Conservation (phyloP, 2,113 vertebrate genomes). For the Gobius niger region DNA sequence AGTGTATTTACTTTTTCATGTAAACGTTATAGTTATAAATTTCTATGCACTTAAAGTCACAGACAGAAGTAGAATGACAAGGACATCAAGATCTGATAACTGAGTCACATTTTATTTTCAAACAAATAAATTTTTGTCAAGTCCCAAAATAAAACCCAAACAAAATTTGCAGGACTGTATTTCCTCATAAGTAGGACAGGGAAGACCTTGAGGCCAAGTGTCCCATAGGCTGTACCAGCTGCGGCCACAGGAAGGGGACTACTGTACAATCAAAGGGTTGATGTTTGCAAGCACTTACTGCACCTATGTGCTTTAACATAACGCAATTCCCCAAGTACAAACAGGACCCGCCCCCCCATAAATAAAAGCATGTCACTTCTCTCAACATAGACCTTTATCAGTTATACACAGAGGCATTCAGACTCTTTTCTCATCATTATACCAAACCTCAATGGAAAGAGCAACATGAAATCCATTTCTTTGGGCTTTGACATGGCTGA, state of each 20-base stretch:
- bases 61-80: constrained; percentile 49
- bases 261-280: constrained; percentile 82
- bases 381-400: constrained; percentile 72
- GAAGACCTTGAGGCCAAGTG: constrained; percentile 72
- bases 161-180: constrained; percentile 73
- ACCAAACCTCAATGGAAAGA: constrained; percentile 72
- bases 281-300: constrained; percentile 82
- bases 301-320: constrained; percentile 82
- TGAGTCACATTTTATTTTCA: constrained; percentile 84
- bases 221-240: constrained; percentile 75
- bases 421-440: constrained; percentile 61
- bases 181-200: constrained; percentile 75
- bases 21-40: background rate
- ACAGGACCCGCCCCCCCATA: constrained; percentile 61
- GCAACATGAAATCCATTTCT: constrained; percentile 77
- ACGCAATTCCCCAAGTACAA: constrained; percentile 75
- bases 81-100: constrained; percentile 72
- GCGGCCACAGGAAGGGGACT: constrained; percentile 75
- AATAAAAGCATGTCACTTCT: constrained; percentile 63
- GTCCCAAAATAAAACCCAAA: constrained; percentile 75
- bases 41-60: constrained; percentile 9
- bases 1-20: no score
- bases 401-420: constrained; percentile 73
- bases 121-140: constrained; percentile 83
- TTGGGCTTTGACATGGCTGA: constrained; percentile 82